Evolutionary conservation across 2,797 vertebrate species (phyloP), one percentile per base, ranked within the genome.

Genomic region (Chloroceryle inda): DNA sequence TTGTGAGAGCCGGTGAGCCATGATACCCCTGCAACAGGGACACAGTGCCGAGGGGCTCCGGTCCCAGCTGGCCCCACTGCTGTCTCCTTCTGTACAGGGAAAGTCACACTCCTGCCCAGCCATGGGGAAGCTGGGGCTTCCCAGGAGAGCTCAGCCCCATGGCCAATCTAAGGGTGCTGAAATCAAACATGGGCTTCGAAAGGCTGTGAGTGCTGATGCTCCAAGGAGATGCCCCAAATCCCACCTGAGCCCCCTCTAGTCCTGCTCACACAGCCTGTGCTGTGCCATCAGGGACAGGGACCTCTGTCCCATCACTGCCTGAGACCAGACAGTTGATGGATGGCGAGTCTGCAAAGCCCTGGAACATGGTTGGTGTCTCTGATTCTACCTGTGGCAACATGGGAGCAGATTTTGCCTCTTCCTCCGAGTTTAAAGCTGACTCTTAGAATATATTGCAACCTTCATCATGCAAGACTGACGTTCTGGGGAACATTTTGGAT

Each of bases 321-420:
- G 63, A 44, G 38, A 75, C 33, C 45, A 35, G 33, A 40, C 23
- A 33, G 16, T 23, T 18, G 45, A 9, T 13, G 10, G 22, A 8
- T 27, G 5, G 24, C 0, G 3, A 26, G 12, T 40, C 33, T 40
- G 27, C 29, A 52, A 2, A 66, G 35, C 45, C 21, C 35, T 44
- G 1, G 3, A 18, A 37, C 6, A 9, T 2, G 5, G n/a, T 9
- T 44, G 5, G 4, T 55, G 5, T 24, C n/a, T 63, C 55, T 1
- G 4, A 11, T 67, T 74, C 58, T 58, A 33, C 42, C 82, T 45
- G 19, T 53, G 19, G n/a, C 38, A 49, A 69, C 13, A 15, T 38
- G 29, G 38, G 44, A 84, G 38, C 6, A 82, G 67, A 31, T 93
- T 72, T 72, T 42, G 7, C 40, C 21, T 68, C n/a, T 74, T 78